Evolutionary conservation across 2,888 invertebrate genomes (phyloP), one percentile per base, ranked within the genome.

Genomic region (Platypus cylindrus): DNA sequence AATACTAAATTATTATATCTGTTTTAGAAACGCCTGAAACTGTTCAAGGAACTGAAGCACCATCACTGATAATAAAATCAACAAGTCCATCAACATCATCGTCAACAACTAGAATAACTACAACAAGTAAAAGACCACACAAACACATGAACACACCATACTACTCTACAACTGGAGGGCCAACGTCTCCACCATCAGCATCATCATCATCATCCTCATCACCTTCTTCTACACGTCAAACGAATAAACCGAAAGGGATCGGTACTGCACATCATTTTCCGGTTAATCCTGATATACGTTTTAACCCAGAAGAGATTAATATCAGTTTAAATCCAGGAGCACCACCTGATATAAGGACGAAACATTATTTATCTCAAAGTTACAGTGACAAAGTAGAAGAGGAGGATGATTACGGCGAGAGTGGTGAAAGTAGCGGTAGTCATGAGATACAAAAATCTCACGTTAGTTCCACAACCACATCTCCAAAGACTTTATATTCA

Each of bases 261-360:
- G 53, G 32, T 3, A 42, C 51, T 16, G n/a, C n/a, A n/a, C 58
- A 60, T 43, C 58, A 56, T 37, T 59, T 59, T 42, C 55, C 59
- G 2, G 47, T 49, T 3, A 52, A 48, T 30, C 48, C 60, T 3
- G 61, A 63, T 37, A 60, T 62, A 17, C 51, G 60, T 15, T 63
- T 58, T 43, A 60, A 61, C 36, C 61, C 63, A 0, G 56, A 59
- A 45, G 62, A 62, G 43, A 62, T 62, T 35, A 63, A 63, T 42
- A 57, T 63, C 30, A 58, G 58, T 41, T 44, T 63, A 20, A 59
- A 60, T 43, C 53, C 58, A 4, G 56, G 54, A 13, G 50, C 59
- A 3, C 54, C 58, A 2, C 55, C 55, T 13, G 51, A 52, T 33
- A 53, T 54, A 39, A 49, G 53, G 48, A 51, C 52, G n/a, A 54